Conservation (phyloP, 2,113 vertebrate genomes). For the Pampusana beccarii region DNA sequence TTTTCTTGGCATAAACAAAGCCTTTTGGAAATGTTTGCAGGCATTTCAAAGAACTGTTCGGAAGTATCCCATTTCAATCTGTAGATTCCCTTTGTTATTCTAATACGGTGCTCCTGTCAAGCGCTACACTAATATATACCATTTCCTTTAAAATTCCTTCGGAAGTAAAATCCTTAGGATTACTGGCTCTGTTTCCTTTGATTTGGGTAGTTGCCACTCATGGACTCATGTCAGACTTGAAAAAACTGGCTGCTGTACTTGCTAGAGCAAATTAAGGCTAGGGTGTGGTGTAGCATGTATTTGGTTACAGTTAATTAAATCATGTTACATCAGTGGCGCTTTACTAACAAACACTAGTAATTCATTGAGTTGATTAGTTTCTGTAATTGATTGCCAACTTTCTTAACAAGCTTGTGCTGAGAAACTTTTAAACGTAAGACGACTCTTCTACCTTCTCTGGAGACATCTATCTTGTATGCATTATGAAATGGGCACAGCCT, state of each 20-base stretch:
- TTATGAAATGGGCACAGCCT: slow-evolving; percentile 64
- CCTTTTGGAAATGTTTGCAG: neutral
- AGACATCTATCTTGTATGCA: slow-evolving; percentile 50
- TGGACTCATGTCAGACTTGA: neutral
- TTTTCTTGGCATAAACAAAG: neutral
- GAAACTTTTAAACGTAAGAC: slow-evolving; percentile 28
- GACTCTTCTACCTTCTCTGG: neutral
- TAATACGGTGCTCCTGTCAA: neutral
- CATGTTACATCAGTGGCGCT: neutral
- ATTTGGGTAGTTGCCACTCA: neutral
- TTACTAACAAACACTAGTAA: neutral
- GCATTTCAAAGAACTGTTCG: neutral
- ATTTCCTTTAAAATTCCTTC: neutral
- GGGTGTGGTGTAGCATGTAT: neutral
- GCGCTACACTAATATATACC: neutral
- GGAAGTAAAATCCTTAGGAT: slow-evolving; percentile 26
- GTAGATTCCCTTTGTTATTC: neutral
- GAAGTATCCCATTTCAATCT: neutral
- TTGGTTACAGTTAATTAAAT: neutral
- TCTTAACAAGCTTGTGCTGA: slow-evolving; percentile 7
- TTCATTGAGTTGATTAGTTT: slow-evolving; percentile 2
- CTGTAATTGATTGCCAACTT: neutral
- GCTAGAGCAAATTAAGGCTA: neutral
- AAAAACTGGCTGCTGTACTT: neutral
- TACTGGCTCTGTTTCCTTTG: neutral